Evolutionary conservation across 1,140 invertebrate species (phyloP).

Genomic region (Ceratina calcarata): DNA sequence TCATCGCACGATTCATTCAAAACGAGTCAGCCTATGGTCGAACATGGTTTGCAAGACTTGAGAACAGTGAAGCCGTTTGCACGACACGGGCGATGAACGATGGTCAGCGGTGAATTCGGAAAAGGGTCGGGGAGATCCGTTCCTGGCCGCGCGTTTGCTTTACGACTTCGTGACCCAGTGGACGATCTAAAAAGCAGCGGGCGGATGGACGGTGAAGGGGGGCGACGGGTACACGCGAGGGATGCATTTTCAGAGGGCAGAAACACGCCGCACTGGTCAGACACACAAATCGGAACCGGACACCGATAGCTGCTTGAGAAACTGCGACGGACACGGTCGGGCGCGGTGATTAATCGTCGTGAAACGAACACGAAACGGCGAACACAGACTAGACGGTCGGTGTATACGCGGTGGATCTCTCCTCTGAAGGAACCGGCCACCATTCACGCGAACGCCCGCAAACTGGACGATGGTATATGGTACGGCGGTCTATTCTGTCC

Average conservation of each 20-base stretch:
- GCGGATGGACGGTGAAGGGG: background rate
- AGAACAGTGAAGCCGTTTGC: conserved; percentile 11
- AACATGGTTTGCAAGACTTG: background rate
- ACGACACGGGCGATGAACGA: conserved; percentile 37
- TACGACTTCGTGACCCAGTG: conserved; percentile 41
- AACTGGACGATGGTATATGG: background rate
- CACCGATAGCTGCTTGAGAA: conserved; percentile 49
- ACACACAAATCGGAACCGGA: conserved; percentile 45
- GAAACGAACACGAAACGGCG: conserved; percentile 31
- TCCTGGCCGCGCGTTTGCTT: conserved; percentile 26
- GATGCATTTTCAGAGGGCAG: conserved; percentile 33
- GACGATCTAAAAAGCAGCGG: conserved; percentile 17
- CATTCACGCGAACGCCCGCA: conserved; percentile 2
- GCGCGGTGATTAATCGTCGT: conserved; percentile 25
- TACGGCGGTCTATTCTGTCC: background rate
- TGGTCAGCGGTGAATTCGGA: conserved; percentile 12
- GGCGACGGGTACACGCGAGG: background rate
- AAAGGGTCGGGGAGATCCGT: conserved; percentile 9
- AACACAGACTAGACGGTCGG: conserved; percentile 6
- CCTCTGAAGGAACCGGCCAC: conserved; percentile 20
- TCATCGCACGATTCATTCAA: too few species aligned
- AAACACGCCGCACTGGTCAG: conserved; percentile 24
- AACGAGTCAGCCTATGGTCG: too few species aligned
- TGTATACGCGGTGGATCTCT: conserved; percentile 6
- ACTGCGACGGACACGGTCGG: conserved; percentile 40